Percentiles rank a stretch among this genome's conserved stretches.
phyloP scores from a whole-genome alignment of 1,140 invertebrate species.

The Magallana gigas region DNA sequence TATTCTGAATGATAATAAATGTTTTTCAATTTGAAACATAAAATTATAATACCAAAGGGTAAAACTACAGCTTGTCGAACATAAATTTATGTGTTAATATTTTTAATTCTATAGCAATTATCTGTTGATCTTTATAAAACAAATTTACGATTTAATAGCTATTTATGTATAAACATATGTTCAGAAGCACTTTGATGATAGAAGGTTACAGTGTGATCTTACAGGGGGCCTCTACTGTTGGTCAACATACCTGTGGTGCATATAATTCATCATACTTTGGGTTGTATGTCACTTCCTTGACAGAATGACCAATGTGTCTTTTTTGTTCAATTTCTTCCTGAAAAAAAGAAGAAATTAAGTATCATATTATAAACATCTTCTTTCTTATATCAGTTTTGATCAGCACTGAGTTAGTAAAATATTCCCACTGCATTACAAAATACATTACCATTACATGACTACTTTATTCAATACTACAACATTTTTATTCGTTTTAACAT shows the following conservation, averaged over 20 bases:
- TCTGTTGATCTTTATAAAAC: background rate
- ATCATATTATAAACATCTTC: too few species aligned
- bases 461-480: too few species aligned
- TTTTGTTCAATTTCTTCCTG: constrained; percentile 61
- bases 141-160: background rate
- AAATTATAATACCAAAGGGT: too few species aligned
- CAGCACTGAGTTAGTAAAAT: too few species aligned
- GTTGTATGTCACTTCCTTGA: constrained; percentile 90
- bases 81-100: background rate
- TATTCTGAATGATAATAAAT: too few species aligned
- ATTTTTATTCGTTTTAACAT: too few species aligned
- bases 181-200: too few species aligned
- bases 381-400: too few species aligned
- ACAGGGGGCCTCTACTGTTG: background rate
- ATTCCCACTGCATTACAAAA: too few species aligned
- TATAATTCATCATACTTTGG: constrained; percentile 97
- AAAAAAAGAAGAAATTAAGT: constrained; percentile 21
- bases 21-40: too few species aligned
- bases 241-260: constrained; percentile 85
- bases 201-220: background rate
- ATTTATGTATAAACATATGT: background rate
- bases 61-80: background rate
- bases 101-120: background rate
- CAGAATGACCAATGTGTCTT: constrained; percentile 68
- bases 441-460: too few species aligned